Evolutionary conservation across 30 jellyfish, hydroid and myxozoan genomes (phyloP).

Genomic region (Catostylus mosaicus): DNA sequence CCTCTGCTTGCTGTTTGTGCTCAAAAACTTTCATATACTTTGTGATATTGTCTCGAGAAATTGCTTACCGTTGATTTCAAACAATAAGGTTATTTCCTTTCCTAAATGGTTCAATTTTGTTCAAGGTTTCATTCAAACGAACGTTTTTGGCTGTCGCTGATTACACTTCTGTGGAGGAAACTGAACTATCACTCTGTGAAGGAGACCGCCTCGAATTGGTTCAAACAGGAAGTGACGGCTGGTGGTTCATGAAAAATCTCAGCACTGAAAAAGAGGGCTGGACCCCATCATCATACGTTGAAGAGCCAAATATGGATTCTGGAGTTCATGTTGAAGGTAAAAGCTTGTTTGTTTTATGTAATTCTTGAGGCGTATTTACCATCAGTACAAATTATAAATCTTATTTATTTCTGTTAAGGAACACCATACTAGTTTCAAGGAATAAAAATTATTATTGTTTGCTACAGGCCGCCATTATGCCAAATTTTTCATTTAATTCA

Average conservation of each 20-base stretch:
- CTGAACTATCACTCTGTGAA: conserved; percentile 61
- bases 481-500: too few species aligned
- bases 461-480: too few species aligned
- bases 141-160: conserved; percentile 79
- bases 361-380: too few species aligned
- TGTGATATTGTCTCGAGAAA: too few species aligned
- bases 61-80: too few species aligned
- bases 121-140: conserved; percentile 22
- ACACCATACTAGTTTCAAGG: too few species aligned
- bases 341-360: too few species aligned
- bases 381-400: too few species aligned
- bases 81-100: too few species aligned
- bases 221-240: conserved; percentile 81
- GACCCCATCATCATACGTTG: conserved; percentile 86
- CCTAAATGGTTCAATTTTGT: background rate
- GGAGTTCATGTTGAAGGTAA: conserved; percentile 29
- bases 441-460: too few species aligned
- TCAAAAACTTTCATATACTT: background rate
- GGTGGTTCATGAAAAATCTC: conserved; percentile 77
- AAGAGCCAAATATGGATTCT: conserved; percentile 43
- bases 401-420: too few species aligned
- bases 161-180: conserved; percentile 70
- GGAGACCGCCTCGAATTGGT: conserved; percentile 73
- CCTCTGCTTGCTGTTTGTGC: background rate
- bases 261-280: conserved; percentile 69